Conservation (phyloP, 2,888 invertebrate species). For the Harmothoe impar region DNA sequence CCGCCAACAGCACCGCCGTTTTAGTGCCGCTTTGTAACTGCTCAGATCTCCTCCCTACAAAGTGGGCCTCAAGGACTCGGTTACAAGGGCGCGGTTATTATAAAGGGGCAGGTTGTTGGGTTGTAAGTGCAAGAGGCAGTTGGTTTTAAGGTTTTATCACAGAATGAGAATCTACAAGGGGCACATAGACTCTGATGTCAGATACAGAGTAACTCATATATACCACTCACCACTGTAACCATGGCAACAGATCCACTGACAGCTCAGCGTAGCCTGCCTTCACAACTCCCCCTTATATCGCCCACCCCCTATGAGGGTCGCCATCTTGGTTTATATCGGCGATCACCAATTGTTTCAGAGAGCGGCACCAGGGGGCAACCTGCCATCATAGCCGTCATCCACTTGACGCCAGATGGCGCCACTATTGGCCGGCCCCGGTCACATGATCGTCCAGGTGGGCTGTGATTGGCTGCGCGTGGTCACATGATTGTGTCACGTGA, state of each 20-base stretch:
- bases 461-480: constrained; percentile 35
- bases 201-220: too few relatives aligned
- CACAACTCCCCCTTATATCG: background rate
- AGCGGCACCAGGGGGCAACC: background rate
- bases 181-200: too few relatives aligned
- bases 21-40: background rate
- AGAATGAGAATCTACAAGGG: too few relatives aligned
- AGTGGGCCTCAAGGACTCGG: background rate
- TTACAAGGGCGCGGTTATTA: too few relatives aligned
- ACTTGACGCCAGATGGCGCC: constrained; percentile 15
- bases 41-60: background rate
- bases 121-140: too few relatives aligned
- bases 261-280: background rate
- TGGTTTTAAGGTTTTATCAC: too few relatives aligned
- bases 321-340: constrained; percentile 16
- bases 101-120: too few relatives aligned
- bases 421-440: constrained; percentile 42
- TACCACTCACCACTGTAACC: too few relatives aligned
- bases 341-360: constrained; percentile 20
- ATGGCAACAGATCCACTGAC: too few relatives aligned
- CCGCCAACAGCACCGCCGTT: background rate
- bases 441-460: constrained; percentile 56
- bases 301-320: background rate
- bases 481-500: constrained; percentile 49
- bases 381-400: constrained; percentile 2